Percentiles rank a stretch among this genome's conserved stretches.
Conservation (phyloP, 2,113 vertebrate species). For the Eidolon helvum region DNA sequence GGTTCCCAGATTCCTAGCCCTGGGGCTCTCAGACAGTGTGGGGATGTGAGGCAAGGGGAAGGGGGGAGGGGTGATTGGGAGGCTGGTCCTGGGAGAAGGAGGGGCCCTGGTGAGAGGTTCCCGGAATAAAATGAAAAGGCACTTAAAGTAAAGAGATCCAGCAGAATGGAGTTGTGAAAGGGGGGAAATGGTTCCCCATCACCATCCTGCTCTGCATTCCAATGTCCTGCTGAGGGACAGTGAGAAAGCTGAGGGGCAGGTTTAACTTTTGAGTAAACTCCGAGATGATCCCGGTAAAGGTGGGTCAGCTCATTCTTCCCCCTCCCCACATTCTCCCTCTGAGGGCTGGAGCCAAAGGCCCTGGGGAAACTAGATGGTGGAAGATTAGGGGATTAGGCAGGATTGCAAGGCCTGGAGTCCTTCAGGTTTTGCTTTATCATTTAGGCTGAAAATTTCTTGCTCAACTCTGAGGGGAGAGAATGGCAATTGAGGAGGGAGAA, state of each 20-base stretch:
- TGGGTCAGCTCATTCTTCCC: not conserved
- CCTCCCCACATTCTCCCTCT: not conserved
- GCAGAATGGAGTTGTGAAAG: not conserved
- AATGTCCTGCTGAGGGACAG: not conserved
- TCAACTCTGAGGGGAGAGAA: not conserved
- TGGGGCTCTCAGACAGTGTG: not conserved
- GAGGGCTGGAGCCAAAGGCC: not conserved
- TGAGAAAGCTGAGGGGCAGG: conserved; percentile 25
- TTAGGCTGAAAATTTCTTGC: not conserved
- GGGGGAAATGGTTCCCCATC: not conserved
- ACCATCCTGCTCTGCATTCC: not conserved
- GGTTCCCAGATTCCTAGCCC: not conserved
- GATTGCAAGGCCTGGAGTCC: not conserved
- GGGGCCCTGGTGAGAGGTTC: not conserved
- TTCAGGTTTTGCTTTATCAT: not conserved
- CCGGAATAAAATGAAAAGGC: not conserved
- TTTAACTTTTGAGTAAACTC: conserved; percentile 47
- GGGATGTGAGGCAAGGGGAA: not conserved
- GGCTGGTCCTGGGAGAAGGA: not conserved
- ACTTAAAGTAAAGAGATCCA: not conserved
- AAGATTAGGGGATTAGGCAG: not conserved
- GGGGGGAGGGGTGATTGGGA: not conserved
- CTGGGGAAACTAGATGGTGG: not conserved
- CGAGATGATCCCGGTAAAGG: not conserved
- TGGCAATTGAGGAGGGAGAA: not conserved